Conservation (phyloP, 2,888 invertebrate species). For the Coelogynopora nodosa region DNA sequence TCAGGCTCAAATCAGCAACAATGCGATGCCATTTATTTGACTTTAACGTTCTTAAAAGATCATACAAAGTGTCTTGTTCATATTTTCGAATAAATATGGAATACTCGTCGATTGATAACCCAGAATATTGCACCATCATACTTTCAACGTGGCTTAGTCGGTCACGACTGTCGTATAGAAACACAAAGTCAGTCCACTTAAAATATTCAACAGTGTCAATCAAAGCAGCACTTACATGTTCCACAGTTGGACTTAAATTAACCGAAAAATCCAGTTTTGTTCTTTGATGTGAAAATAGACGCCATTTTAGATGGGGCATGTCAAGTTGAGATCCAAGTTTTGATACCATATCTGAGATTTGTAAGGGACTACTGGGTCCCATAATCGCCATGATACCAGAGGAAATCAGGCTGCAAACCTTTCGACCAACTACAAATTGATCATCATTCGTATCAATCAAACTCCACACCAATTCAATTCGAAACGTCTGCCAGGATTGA, state of each 20-base stretch:
- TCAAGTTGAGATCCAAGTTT: neutral
- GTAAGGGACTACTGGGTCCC: neutral
- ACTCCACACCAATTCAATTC: neutral
- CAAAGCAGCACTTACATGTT: neutral
- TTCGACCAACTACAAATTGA: neutral
- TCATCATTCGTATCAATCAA: neutral
- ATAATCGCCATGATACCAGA: neutral
- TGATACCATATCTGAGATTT: neutral
- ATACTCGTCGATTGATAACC: neutral
- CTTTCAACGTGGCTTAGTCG: neutral
- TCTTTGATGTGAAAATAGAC: neutral
- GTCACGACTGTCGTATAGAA: neutral
- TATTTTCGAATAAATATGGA: neutral
- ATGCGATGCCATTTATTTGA: neutral
- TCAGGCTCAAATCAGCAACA: constrained; percentile 15
- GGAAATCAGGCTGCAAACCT: neutral
- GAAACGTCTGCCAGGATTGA: neutral
- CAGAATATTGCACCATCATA: neutral
- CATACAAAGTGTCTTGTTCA: neutral
- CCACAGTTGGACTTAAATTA: neutral
- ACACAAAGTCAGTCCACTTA: neutral
- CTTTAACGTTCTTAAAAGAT: neutral
- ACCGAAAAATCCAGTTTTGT: neutral
- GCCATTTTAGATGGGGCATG: neutral
- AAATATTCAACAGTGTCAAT: neutral